Evolutionary conservation across 2,797 vertebrate species (phyloP), one percentile per base, ranked within the genome.

Genomic region (Diceros bicornis): DNA sequence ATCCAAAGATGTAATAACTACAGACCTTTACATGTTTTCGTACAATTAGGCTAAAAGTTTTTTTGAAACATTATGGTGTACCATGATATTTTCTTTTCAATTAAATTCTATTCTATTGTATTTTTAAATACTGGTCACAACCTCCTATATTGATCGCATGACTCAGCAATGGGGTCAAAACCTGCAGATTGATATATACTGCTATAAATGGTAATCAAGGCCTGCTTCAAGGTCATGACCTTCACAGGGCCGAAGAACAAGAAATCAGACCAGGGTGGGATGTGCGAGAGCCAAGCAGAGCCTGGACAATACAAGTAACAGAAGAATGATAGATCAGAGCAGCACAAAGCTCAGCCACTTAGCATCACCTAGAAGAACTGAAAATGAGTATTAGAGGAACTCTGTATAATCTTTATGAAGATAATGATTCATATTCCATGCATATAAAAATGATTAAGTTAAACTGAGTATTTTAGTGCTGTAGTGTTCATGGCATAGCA

Each of bases 111-210:
- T 50, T 61, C 61, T 69, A 4, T 75, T 89, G 12, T 92, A 71
- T 69, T 92, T 79, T 37, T 34, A 91, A 96, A 94, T 88, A 93
- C 64, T 77, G 21, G n/a, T 75, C 41, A 50, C 61, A 85, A 50
- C 18, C 29, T 71, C 52, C 61, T 62, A 20, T 8, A 13, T 2
- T 59, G 50, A 74, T 52, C 69, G 20, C 3, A 23, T 97, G 68
- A 78, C 29, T 88, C 83, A 82, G 61, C 68, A 91, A 55, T 57
- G 14, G 34, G 47, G 16, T 29, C 41, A 74, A 87, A 74, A 44
- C 47, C 12, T 92, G 21, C 8, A 37, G 44, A 41, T 18, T 88
- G 89, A 44, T 68, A 64, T 91, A 34, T 25, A 37, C n/a, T 27
- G 25, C 4, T 50, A 14, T 74, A 34, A 57, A 72, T 37, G 14